A percentile compares a stretch with the other conserved stretches of the same genome.
These are phyloP conservation scores for Neodiprion lecontei DNA, from an alignment of 1,140 invertebrate species.

Conservation along the genomic window DNA sequence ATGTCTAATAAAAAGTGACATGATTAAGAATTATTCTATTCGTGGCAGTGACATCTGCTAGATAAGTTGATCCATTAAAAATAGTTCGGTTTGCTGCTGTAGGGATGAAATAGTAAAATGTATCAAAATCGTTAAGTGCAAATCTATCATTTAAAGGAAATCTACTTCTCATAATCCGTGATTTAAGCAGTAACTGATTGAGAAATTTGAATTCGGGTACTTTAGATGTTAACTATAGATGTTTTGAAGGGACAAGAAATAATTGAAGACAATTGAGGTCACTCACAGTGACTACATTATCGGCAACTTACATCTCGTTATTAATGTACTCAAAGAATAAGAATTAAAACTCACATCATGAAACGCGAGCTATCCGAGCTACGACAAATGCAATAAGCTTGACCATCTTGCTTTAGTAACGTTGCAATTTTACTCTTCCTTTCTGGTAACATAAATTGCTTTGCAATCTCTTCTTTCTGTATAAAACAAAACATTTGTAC, in stretches of 20 bases:
- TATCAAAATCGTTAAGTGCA: background rate
- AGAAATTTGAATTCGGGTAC: no score
- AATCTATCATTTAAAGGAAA: no score
- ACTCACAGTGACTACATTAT: background rate
- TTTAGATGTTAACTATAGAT: no score
- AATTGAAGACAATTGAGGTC: no score
- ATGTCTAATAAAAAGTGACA: background rate
- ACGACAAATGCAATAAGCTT: slow-evolving; percentile 94
- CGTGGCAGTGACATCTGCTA: no score
- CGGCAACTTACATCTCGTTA: background rate
- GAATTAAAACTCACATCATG: slow-evolving; percentile 84
- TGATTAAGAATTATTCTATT: no score
- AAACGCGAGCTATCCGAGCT: slow-evolving; percentile 91
- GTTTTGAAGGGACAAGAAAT: no score
- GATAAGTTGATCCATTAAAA: no score
- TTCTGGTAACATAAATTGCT: slow-evolving; percentile 88
- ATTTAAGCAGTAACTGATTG: no score
- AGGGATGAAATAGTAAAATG: background rate
- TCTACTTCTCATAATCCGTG: no score
- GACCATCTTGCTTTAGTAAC: slow-evolving; percentile 85
- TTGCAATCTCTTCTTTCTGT: slow-evolving; percentile 89
- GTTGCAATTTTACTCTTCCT: slow-evolving; percentile 91
- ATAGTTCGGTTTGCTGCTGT: no score
- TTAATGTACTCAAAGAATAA: slow-evolving; percentile 16
- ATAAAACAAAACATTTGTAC: slow-evolving; percentile 27